A percentile compares a stretch with the other conserved stretches of the same genome.
Evolutionary conservation across 92 coral and sea anemone genomes (phyloP).

Genomic region (Epizoanthus scotinus): DNA sequence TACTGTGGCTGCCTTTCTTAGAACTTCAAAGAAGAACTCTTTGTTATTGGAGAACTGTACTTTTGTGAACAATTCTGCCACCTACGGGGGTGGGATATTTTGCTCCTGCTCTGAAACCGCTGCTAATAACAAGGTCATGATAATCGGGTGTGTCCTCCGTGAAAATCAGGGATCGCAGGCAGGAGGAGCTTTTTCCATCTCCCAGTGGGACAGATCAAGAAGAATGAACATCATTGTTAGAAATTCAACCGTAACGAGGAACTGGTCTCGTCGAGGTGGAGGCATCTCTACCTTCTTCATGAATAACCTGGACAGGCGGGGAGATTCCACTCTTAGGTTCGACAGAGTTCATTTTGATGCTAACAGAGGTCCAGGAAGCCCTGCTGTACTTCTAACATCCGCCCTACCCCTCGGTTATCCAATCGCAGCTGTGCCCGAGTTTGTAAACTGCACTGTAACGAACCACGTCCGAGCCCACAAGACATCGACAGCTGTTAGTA

Average conservation of each 20-base stretch:
- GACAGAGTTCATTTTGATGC: constrained; percentile 40
- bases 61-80: constrained; percentile 65
- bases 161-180: constrained; percentile 73
- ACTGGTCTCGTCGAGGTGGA: constrained; percentile 81
- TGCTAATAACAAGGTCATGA: constrained; percentile 39
- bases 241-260: constrained; percentile 53
- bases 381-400: constrained; percentile 73
- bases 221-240: constrained; percentile 44
- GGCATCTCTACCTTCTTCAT: constrained; percentile 63
- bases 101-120: constrained; percentile 53
- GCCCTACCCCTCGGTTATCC: constrained; percentile 73
- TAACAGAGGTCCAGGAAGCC: constrained; percentile 66
- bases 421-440: constrained; percentile 58
- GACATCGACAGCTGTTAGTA: constrained; percentile 24
- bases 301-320: constrained; percentile 37
- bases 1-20: constrained; percentile 51
- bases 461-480: constrained; percentile 44
- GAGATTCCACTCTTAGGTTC: constrained; percentile 53
- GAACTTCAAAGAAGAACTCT: constrained; percentile 34
- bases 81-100: constrained; percentile 84
- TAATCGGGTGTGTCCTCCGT: constrained; percentile 44
- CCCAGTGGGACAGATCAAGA: constrained; percentile 61
- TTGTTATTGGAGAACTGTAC: constrained; percentile 49
- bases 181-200: constrained; percentile 76
- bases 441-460: constrained; percentile 69